Percentiles rank a stretch among this genome's conserved stretches.
These are phyloP conservation scores for Pristis pectinata DNA, from an alignment of 2,797 vertebrate genomes.

Conservation along the genomic window DNA sequence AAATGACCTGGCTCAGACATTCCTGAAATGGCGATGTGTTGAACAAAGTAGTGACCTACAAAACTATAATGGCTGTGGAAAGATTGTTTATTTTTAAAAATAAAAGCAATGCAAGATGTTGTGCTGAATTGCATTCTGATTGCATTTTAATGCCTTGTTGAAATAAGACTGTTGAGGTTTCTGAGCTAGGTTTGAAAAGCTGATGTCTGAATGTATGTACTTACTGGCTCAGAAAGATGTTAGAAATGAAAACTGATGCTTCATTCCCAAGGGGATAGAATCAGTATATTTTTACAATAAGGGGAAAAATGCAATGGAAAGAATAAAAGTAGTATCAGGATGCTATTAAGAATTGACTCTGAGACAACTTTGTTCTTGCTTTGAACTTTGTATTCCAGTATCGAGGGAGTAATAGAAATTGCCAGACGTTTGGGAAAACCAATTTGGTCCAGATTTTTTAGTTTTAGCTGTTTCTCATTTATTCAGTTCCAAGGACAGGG, in stretches of 20 bases:
- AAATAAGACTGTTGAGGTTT: slow-evolving; percentile 45
- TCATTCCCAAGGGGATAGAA: slow-evolving; percentile 65
- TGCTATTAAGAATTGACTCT: slow-evolving; percentile 70
- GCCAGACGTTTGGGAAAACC: slow-evolving; percentile 56
- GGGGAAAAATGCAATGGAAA: slow-evolving; percentile 79
- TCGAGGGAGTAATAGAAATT: slow-evolving; percentile 58
- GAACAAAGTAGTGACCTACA: not conserved
- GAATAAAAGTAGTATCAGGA: slow-evolving; percentile 72
- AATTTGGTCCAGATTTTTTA: slow-evolving; percentile 58
- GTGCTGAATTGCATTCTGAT: slow-evolving; percentile 40
- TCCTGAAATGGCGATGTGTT: slow-evolving; percentile 26
- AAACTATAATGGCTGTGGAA: slow-evolving; percentile 39
- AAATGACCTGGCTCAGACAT: not conserved
- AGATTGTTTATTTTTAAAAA: slow-evolving; percentile 27
- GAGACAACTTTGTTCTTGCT: slow-evolving; percentile 68
- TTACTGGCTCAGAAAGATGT: slow-evolving; percentile 58
- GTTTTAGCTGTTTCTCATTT: not conserved
- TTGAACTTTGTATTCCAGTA: slow-evolving; percentile 70
- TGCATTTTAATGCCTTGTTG: slow-evolving; percentile 47
- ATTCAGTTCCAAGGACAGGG: not conserved
- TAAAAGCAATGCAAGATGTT: not conserved
- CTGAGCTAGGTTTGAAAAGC: slow-evolving; percentile 52
- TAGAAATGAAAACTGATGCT: slow-evolving; percentile 72
- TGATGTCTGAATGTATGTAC: slow-evolving; percentile 56
- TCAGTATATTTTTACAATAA: slow-evolving; percentile 73